Evolutionary conservation across 1,140 invertebrate genomes (phyloP).

Genomic region (Drosophila tristis): DNA sequence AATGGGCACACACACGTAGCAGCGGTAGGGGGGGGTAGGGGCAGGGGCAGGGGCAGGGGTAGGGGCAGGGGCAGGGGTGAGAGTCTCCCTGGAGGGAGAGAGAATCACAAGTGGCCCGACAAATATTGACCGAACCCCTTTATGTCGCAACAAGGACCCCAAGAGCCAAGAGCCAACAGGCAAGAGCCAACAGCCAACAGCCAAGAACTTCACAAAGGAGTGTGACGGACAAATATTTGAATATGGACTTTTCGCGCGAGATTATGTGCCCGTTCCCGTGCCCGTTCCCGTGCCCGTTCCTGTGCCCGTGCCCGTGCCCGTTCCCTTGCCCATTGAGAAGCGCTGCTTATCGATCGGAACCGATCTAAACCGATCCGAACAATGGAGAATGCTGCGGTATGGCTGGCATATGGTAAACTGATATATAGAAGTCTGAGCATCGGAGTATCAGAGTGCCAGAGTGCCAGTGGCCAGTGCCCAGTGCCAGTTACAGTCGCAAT

Average conservation of each 20-base stretch:
- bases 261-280: too few relatives aligned
- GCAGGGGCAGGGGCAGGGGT: background rate
- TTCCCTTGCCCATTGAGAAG: too few relatives aligned
- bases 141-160: slow-evolving; percentile 26
- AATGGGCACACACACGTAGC: slow-evolving; percentile 58
- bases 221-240: slow-evolving; percentile 67
- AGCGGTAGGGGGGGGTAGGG: background rate
- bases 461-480: background rate
- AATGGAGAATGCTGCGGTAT: slow-evolving; percentile 44
- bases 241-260: slow-evolving; percentile 28
- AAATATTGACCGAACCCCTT: slow-evolving; percentile 74
- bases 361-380: background rate
- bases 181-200: slow-evolving; percentile 8
- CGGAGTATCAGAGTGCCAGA: too few relatives aligned
- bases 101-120: slow-evolving; percentile 66
- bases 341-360: background rate
- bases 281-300: too few relatives aligned
- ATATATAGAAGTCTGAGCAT: slow-evolving; percentile 5
- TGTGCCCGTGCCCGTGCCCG: too few relatives aligned
- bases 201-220: slow-evolving; percentile 64
- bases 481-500: background rate
- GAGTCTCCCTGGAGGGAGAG: slow-evolving; percentile 11
- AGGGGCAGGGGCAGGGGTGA: background rate
- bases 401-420: slow-evolving; percentile 47
- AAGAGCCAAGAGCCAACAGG: background rate